Conservation (phyloP, 35 echinoderm and acorn worm genomes). For the Anneissia japonica region DNA sequence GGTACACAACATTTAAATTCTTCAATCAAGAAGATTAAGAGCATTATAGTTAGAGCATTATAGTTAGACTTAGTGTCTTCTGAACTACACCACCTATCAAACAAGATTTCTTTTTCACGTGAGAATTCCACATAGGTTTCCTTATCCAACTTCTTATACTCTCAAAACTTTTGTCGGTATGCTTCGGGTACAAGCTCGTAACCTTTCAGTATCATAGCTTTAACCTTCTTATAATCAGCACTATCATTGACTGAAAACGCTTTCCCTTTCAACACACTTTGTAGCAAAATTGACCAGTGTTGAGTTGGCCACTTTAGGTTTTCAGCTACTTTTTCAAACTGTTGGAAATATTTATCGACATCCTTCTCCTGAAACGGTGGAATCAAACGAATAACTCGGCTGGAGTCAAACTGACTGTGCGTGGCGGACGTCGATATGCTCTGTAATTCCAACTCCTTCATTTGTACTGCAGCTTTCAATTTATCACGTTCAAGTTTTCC, state of each 20-base stretch:
- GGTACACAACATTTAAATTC: not conserved
- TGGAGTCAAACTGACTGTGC: not conserved
- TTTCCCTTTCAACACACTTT: slow-evolving; percentile 11
- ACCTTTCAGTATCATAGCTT: not conserved
- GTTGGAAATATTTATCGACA: not conserved
- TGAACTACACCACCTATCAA: slow-evolving; percentile 17
- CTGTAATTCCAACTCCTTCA: too few relatives aligned
- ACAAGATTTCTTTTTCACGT: not conserved
- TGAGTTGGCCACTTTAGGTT: slow-evolving; percentile 5
- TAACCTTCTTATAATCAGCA: not conserved
- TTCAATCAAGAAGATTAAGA: not conserved
- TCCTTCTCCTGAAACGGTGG: not conserved
- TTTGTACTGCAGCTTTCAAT: not conserved
- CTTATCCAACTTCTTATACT: not conserved
- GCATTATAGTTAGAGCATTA: not conserved
- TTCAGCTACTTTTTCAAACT: not conserved
- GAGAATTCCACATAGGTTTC: slow-evolving; percentile 14
- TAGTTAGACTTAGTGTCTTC: not conserved
- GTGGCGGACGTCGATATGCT: too few relatives aligned
- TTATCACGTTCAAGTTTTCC: not conserved
- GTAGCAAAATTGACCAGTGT: slow-evolving; percentile 4
- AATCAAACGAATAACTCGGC: not conserved
- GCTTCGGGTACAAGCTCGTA: slow-evolving; percentile 15
- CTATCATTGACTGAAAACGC: not conserved
- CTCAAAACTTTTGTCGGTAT: slow-evolving; percentile 12